Evolutionary conservation across 2,888 invertebrate genomes (phyloP).

Genomic region (Drosophila maculinotata): DNA sequence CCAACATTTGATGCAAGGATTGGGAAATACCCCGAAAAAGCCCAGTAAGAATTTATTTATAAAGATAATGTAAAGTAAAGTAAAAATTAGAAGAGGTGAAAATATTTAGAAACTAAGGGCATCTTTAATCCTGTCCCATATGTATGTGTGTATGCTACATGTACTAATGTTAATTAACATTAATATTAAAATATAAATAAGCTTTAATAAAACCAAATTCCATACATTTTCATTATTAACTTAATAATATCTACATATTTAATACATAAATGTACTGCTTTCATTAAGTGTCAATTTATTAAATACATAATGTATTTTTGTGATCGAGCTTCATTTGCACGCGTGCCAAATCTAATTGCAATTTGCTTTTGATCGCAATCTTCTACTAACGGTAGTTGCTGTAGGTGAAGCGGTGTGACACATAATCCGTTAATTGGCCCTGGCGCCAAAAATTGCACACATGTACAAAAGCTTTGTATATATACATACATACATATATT

Average conservation of each 20-base stretch:
- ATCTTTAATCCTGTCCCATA: too few species aligned
- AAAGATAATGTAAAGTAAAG: too few species aligned
- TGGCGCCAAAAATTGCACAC: constrained; percentile 71
- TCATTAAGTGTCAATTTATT: too few species aligned
- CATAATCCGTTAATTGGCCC: constrained; percentile 61
- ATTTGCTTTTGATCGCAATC: constrained; percentile 17
- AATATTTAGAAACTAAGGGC: too few species aligned
- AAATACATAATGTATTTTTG: neutral
- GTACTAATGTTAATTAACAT: too few species aligned
- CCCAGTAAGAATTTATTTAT: too few species aligned
- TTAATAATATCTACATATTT: too few species aligned
- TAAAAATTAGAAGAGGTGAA: too few species aligned
- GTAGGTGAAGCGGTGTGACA: constrained; percentile 14
- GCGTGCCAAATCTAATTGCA: constrained; percentile 3
- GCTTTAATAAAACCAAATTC: neutral
- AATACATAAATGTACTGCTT: too few species aligned
- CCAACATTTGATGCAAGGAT: too few species aligned
- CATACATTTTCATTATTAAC: neutral
- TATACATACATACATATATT: constrained; percentile 11
- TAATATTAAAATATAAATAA: neutral
- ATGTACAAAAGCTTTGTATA: constrained; percentile 3
- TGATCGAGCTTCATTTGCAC: constrained; percentile 9
- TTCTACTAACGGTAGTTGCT: constrained; percentile 54
- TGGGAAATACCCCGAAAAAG: too few species aligned
- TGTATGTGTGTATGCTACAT: neutral